Conservation (phyloP, 2,113 vertebrate genomes). For the Perccottus glenii region DNA sequence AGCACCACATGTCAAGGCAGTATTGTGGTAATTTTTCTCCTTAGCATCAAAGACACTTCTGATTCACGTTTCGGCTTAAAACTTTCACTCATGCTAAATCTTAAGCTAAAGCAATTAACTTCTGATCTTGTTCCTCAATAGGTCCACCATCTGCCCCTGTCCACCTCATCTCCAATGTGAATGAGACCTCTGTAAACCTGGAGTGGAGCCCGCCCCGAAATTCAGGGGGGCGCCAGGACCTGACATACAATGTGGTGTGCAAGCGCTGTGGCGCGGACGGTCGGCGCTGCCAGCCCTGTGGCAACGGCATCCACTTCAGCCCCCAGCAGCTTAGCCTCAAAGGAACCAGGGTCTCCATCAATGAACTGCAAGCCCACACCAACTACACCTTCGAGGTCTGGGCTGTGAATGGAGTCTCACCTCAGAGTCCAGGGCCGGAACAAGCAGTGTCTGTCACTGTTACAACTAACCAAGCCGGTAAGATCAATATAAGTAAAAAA, state of each 20-base stretch:
- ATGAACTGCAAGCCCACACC: conserved; percentile 95
- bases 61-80: background rate
- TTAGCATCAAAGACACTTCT: too few species aligned
- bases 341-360: conserved; percentile 91
- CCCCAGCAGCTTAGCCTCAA: conserved; percentile 92
- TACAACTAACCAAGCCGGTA: conserved; percentile 98
- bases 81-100: background rate
- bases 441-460: conserved; percentile 95
- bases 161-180: conserved; percentile 97
- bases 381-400: conserved; percentile 99
- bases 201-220: conserved; percentile 93
- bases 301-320: conserved; percentile 90
- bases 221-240: conserved; percentile 90
- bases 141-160: conserved; percentile 93
- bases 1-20: too few species aligned
- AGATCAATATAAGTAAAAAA: conserved; percentile 39
- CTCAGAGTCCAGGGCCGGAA: conserved; percentile 89
- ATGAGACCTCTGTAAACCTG: conserved; percentile 96
- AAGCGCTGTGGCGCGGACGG: conserved; percentile 87
- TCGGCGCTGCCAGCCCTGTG: conserved; percentile 88
- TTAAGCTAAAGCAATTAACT: background rate
- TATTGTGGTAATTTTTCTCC: too few species aligned
- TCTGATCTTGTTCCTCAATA: conserved; percentile 47
- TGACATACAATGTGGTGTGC: conserved; percentile 94
- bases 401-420: conserved; percentile 95